Evolutionary conservation across 2,797 vertebrate genomes (phyloP), one percentile per base, ranked within the genome.

Genomic region (Oreortyx pictus): DNA sequence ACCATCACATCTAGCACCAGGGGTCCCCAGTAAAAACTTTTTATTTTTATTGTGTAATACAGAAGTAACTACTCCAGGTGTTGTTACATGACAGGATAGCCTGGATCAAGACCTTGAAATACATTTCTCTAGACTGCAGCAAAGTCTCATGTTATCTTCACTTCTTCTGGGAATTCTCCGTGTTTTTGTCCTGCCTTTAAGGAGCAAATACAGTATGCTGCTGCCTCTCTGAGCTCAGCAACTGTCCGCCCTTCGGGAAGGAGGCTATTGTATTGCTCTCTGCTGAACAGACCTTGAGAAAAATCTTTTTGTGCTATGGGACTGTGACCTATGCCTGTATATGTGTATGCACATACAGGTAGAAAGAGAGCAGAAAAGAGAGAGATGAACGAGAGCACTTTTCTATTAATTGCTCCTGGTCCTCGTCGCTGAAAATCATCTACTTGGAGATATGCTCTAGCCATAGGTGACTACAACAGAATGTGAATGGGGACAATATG

Each of bases 391-490:
- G 19, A 35, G 67, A 71, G 43, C 17, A 7, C 6, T 8, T 18
- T 66, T 23, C 46, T 83, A 4, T 78, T 78, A 81, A 93, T 72
- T 81, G 8, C 29, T 89, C 41, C 60, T 70, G 50, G 24, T 92
- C 24, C 61, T 92, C 43, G 57, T 80, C 59, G 41, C 61, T 79
- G 74, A 74, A 70, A 68, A 82, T 68, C 3, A 3, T 82, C 57
- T 73, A 16, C 73, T 47, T 83, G 91, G 62, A 72, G 87, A 64
- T 33, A 72, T 52, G 59, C n/a, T 89, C 57, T 72, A 85, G 86
- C 64, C 65, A 61, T 64, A 86, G 71, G 71, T 92, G 72, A 75
- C 59, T 66, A 79, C 44, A 82, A 9, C 29, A 59, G 88, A 72
- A 87, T 82, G 59, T 78, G 88, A 93, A 94, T 88, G 81, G 86